Conservation (phyloP, 1,140 invertebrate species). For the Diorhabda carinulata region DNA sequence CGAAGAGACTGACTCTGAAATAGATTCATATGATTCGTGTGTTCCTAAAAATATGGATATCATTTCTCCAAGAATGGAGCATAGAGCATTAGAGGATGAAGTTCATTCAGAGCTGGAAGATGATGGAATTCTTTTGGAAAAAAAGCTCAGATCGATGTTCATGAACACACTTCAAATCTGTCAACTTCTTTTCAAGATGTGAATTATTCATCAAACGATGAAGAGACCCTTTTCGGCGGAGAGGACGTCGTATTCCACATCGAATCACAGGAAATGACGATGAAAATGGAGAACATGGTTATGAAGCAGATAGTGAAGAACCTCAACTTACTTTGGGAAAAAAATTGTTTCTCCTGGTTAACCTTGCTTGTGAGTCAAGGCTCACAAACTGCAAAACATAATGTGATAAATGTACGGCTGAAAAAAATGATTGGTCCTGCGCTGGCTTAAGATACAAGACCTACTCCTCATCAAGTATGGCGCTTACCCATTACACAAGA, state of each 20-base stretch:
- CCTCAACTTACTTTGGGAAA: neutral
- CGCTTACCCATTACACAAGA: neutral
- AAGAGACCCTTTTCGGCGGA: neutral
- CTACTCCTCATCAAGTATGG: conserved; percentile 4
- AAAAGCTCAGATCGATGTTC: too few relatives aligned
- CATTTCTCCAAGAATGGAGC: neutral
- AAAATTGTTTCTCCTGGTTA: neutral
- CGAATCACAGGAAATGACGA: neutral
- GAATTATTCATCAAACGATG: neutral
- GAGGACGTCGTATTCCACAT: neutral
- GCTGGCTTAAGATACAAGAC: neutral
- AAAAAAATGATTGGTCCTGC: neutral
- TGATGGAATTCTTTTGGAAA: too few relatives aligned
- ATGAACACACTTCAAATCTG: neutral
- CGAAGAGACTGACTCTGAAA: neutral
- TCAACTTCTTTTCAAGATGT: neutral
- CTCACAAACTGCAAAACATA: neutral
- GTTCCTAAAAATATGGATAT: neutral
- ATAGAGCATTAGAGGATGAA: too few relatives aligned
- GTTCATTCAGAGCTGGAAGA: too few relatives aligned
- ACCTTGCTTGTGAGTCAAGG: neutral
- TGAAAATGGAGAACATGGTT: neutral
- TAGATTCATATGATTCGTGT: conserved; percentile 2
- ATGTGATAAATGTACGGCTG: neutral
- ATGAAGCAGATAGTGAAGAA: neutral